Evolutionary conservation across 1,140 invertebrate species (phyloP).

Genomic region (Aphidius ervi): DNA sequence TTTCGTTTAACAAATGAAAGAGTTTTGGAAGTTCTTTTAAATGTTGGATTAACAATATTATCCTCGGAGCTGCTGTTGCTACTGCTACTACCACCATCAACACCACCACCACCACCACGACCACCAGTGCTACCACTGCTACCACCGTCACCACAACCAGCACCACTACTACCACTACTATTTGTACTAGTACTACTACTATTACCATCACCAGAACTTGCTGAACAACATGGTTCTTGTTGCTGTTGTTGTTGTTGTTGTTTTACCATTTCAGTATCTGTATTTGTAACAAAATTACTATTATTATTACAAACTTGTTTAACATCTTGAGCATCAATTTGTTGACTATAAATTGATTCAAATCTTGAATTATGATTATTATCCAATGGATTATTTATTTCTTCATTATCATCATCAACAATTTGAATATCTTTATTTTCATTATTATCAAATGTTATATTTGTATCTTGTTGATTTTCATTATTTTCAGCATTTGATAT

Average conservation of each 20-base stretch:
- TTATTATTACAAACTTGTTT: conserved; percentile 45
- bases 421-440: conserved; percentile 30
- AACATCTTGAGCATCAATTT: conserved; percentile 36
- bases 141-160: conserved; percentile 38
- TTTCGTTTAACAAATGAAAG: conserved; percentile 45
- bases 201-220: conserved; percentile 44
- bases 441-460: conserved; percentile 37
- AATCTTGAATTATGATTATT: conserved; percentile 53
- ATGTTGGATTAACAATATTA: conserved; percentile 43
- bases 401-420: conserved; percentile 33
- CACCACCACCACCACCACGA: too few relatives aligned
- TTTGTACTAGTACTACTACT: conserved; percentile 41
- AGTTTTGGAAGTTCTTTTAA: conserved; percentile 49
- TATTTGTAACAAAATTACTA: conserved; percentile 34
- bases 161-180: conserved; percentile 32
- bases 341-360: conserved; percentile 50
- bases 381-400: conserved; percentile 42
- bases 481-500: conserved; percentile 39
- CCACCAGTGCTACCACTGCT: background rate
- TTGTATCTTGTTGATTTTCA: conserved; percentile 9
- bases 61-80: conserved; percentile 49
- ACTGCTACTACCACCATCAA: conserved; percentile 39
- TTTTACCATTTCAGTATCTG: conserved; percentile 24
- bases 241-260: conserved; percentile 33
- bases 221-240: conserved; percentile 35